Evolutionary conservation across 1,140 invertebrate genomes (phyloP).

Genomic region (Anadara kagoshimensis): DNA sequence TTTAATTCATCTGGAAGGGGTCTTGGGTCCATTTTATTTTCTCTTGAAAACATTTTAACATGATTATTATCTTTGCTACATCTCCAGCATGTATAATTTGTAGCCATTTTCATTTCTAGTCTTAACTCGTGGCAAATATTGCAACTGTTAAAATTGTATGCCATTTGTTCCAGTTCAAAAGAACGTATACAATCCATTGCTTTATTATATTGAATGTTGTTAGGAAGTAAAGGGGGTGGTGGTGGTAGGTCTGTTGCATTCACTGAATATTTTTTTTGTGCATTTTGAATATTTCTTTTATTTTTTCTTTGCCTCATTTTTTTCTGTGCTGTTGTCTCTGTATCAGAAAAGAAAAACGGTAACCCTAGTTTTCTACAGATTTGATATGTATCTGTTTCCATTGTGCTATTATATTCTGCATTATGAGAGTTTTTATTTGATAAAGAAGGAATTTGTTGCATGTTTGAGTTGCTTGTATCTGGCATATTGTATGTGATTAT

Average conservation of each 20-base stretch:
- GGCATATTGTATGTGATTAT: no score
- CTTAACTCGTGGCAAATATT: constrained; percentile 22
- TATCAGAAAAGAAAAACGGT: neutral
- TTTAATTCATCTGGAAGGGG: constrained; percentile 7
- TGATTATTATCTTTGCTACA: constrained; percentile 15
- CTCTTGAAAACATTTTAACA: constrained; percentile 35
- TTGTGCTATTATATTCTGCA: neutral
- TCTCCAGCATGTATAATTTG: constrained; percentile 11
- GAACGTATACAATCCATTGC: constrained; percentile 30
- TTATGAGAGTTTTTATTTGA: neutral
- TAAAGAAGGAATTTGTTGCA: no score
- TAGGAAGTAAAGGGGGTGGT: constrained; percentile 2
- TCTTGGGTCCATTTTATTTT: constrained; percentile 38
- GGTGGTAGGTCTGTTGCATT: constrained; percentile 15
- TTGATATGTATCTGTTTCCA: neutral
- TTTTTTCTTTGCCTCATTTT: neutral
- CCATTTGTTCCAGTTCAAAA: constrained; percentile 36
- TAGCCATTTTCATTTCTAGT: constrained; percentile 29
- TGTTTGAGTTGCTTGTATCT: no score
- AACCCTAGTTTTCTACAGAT: constrained; percentile 23
- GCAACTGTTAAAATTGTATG: constrained; percentile 22
- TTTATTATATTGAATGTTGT: constrained; percentile 23
- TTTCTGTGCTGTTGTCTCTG: neutral
- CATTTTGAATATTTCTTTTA: constrained; percentile 6
- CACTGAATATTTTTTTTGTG: neutral